Percentiles rank a stretch among this genome's conserved stretches.
phyloP scores from a whole-genome alignment of 2,797 vertebrate genomes.

The Acanthurus leucopareius region DNA sequence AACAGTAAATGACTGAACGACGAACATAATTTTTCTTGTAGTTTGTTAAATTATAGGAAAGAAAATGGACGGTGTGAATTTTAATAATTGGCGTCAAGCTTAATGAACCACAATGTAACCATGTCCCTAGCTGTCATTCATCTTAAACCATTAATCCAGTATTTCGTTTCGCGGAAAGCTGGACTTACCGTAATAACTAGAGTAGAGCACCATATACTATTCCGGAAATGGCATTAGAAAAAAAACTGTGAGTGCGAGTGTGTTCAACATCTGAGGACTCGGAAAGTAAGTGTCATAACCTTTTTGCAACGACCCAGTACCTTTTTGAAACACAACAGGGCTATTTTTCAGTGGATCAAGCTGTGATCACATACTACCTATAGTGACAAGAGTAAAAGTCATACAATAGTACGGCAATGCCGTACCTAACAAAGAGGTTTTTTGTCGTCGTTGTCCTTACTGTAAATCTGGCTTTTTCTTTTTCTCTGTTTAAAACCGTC shows the following conservation, averaged over 20 bases:
- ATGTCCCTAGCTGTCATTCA: neutral
- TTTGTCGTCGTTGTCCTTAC: neutral
- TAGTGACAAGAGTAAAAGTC: neutral
- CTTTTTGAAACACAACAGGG: neutral
- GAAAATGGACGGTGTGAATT: no score
- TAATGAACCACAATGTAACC: neutral
- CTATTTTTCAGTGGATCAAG: no score
- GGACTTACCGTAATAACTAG: slow-evolving; percentile 15
- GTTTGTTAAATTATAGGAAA: neutral
- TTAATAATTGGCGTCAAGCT: neutral
- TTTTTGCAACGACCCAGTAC: neutral
- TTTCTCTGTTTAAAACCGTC: no score
- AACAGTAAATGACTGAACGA: no score
- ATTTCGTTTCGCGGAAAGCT: neutral
- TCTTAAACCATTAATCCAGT: neutral
- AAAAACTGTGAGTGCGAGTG: neutral
- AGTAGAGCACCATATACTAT: neutral
- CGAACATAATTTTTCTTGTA: no score
- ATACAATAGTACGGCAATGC: slow-evolving; percentile 26
- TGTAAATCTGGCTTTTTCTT: no score
- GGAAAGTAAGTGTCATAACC: neutral
- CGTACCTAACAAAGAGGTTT: neutral
- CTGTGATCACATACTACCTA: neutral
- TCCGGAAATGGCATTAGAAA: neutral
- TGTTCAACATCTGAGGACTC: neutral